phyloP scores from a whole-genome alignment of 92 coral and sea anemone genomes.

The Porites rus region DNA sequence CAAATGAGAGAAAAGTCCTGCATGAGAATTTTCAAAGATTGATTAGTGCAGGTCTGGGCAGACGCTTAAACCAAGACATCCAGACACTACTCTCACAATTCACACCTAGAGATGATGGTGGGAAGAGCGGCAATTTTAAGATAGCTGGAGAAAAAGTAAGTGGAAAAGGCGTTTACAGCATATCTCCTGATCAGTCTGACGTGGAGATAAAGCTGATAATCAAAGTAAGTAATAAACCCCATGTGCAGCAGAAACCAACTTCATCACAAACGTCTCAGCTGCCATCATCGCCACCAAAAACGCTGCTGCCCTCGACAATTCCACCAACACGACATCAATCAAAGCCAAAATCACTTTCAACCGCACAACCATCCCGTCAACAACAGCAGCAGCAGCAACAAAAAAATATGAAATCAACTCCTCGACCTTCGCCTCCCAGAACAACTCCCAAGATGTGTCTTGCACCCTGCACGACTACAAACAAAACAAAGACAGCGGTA shows the following conservation, averaged over 20 bases:
- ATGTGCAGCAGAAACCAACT: background rate
- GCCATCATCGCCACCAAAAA: background rate
- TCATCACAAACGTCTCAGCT: background rate
- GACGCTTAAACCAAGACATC: background rate
- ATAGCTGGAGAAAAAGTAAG: constrained; percentile 29
- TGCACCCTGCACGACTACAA: constrained; percentile 9
- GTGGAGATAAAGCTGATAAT: constrained; percentile 42
- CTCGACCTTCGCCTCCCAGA: constrained; percentile 10
- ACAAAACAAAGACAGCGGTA: constrained; percentile 5
- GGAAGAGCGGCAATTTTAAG: constrained; percentile 44
- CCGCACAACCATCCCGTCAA: background rate
- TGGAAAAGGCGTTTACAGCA: constrained; percentile 54
- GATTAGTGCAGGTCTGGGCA: background rate
- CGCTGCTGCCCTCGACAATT: background rate
- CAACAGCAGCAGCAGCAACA: background rate
- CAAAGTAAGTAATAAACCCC: constrained; percentile 16
- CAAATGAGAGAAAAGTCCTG: constrained; percentile 1
- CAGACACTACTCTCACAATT: background rate
- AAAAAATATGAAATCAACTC: constrained; percentile 22
- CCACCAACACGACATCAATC: background rate
- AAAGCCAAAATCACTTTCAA: constrained; percentile 6
- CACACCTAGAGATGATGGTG: background rate
- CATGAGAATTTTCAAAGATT: background rate
- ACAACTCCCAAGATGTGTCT: constrained; percentile 18
- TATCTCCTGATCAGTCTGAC: constrained; percentile 33